Conservation (phyloP, 2,113 vertebrate genomes). For the Cettia cetti region DNA sequence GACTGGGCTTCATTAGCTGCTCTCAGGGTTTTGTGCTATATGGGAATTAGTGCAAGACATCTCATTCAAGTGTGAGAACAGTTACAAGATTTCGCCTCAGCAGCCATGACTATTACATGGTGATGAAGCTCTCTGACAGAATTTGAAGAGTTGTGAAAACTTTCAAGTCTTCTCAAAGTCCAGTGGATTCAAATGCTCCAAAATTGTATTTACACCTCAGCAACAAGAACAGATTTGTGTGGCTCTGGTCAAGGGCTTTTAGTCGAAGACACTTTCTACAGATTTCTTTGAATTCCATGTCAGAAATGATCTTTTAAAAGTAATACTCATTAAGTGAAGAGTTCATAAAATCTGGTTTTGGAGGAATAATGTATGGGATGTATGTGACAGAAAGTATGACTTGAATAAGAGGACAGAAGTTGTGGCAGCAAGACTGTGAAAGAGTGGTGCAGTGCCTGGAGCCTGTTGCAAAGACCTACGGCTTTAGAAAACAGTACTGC, state of each 20-base stretch:
- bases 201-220: neutral
- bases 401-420: neutral
- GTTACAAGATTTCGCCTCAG: neutral
- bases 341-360: neutral
- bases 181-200: neutral
- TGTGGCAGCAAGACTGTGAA: neutral
- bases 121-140: neutral
- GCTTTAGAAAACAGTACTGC: neutral
- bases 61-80: neutral
- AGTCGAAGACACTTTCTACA: neutral
- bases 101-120: fast-evolving
- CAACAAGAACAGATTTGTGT: neutral
- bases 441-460: neutral
- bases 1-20: neutral
- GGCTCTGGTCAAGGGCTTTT: neutral
- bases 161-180: neutral
- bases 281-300: neutral
- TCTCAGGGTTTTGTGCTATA: neutral
- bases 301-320: neutral
- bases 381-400: neutral
- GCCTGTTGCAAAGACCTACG: neutral
- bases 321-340: neutral
- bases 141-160: neutral
- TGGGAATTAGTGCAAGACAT: neutral
- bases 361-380: neutral